Base-by-base conservation (phyloP, 1,140 invertebrate species). In the Lanistes nyassanus region DNA sequence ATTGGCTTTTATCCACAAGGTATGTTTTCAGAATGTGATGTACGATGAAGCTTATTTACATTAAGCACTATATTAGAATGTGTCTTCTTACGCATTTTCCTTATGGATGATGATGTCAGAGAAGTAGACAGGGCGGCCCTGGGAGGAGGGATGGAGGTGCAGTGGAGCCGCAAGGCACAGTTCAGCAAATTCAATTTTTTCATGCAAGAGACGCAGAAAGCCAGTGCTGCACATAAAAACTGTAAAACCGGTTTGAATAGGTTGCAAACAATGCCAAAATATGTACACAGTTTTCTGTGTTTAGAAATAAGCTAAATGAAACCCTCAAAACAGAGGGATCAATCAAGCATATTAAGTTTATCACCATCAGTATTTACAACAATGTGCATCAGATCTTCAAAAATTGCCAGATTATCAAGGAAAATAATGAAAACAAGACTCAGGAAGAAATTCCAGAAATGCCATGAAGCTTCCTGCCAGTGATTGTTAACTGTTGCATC, bases 71-170 rank as follows among this genome's bases (percentile, higher is more conserved):
- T 66, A 6, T 19, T 19, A 64, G 31, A 19, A 64, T 64, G 51
- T 11, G 51, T 53, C 13, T 39, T 69, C 58, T 47, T 62, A 66
- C 47, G 31, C 23, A 58, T 69, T 37, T 36, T 26, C 65, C 51
- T 82, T 89, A 88, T 89, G 91, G 67, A 92, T 90, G 21, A 93
- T 92, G 36, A 93, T 84, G 80, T 93, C 92, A 23, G 91, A 90
- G 82, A 90, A 93, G 82, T 92, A 92, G 76, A 92, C 91, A 11
- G 91, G 88, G 78, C 90, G 85, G 21, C 86, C 84, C 5, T 88
- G 84, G 73, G 91, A 91, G 82, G 90, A 91, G 31, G 89, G 87
- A 82, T 93, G 92, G 2, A 86, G 86, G 83, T 92, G 92, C 9
- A 93, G 88, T 9, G 92, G 89, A 21, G 91, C 91, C 4, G 92